A percentile compares a stretch with the other conserved stretches of the same genome.
phyloP scores from a whole-genome alignment of 2,113 vertebrate genomes.

The Platanista minor region DNA sequence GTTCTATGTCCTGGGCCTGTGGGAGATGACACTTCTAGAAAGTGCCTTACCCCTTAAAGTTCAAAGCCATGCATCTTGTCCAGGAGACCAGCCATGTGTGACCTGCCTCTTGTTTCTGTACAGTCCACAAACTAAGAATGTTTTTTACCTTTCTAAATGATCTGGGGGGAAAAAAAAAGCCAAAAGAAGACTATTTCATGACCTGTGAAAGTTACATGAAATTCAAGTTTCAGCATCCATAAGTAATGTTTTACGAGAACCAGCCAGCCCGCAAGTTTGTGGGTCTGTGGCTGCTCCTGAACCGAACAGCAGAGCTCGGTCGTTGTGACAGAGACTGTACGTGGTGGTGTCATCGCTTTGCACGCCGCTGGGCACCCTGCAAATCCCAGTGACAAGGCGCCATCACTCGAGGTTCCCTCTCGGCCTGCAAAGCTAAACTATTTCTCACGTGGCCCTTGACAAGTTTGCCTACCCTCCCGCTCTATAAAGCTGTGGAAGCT shows the following conservation, averaged over 20 bases:
- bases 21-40: background rate
- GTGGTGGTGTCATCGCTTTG: fast-evolving
- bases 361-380: fast-evolving
- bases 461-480: background rate
- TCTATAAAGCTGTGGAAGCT: background rate
- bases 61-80: background rate
- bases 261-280: fast-evolving
- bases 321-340: fast-evolving
- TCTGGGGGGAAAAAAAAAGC: too few species aligned
- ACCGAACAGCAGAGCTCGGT: fast-evolving
- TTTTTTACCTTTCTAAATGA: background rate
- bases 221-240: background rate
- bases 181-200: background rate
- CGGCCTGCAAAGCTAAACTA: background rate
- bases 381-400: too few species aligned
- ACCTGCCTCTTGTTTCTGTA: background rate
- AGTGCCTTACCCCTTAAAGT: background rate
- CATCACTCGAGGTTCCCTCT: too few species aligned
- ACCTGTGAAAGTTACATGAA: background rate
- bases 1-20: background rate
- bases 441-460: background rate
- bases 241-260: fast-evolving
- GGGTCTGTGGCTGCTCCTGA: fast-evolving
- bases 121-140: background rate
- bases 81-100: background rate